Conservation (phyloP, 2,888 invertebrate species). For the Drosophila vallismaia region DNA sequence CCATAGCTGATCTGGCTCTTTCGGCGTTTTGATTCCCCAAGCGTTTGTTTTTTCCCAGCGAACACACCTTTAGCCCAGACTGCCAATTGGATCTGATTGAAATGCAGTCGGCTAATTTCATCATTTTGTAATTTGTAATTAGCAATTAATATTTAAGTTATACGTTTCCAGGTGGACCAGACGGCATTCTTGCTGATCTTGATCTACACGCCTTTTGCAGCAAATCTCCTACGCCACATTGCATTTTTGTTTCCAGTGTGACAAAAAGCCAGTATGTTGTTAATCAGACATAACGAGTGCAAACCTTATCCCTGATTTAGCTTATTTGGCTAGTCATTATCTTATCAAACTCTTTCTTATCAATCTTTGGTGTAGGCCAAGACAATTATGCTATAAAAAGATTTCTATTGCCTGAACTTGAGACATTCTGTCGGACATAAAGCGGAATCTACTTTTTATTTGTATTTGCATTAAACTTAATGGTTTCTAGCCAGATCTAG, state of each 20-base stretch:
- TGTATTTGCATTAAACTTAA: neutral
- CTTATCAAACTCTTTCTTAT: constrained; percentile 15
- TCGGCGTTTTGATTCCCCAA: constrained; percentile 3
- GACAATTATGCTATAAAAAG: neutral
- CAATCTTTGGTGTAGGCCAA: constrained; percentile 3
- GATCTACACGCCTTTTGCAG: constrained; percentile 16
- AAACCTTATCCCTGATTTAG: neutral
- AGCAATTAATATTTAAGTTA: constrained; percentile 50
- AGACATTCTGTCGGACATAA: neutral
- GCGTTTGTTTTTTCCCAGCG: neutral
- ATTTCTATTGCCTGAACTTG: neutral
- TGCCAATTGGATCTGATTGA: constrained; percentile 50
- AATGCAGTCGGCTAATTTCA: constrained; percentile 61
- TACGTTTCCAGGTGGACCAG: constrained; percentile 40
- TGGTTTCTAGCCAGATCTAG: neutral
- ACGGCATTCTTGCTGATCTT: constrained; percentile 53
- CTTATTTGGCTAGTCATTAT: neutral
- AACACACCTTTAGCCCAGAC: constrained; percentile 24
- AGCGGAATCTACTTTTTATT: neutral
- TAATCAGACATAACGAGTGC: neutral
- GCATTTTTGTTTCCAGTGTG: neutral
- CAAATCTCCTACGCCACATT: neutral
- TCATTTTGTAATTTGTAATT: constrained; percentile 56
- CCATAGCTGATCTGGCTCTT: neutral
- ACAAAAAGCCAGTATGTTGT: neutral